phyloP scores from a whole-genome alignment of 2,888 invertebrate species.

The Stenotaenia linearis region DNA sequence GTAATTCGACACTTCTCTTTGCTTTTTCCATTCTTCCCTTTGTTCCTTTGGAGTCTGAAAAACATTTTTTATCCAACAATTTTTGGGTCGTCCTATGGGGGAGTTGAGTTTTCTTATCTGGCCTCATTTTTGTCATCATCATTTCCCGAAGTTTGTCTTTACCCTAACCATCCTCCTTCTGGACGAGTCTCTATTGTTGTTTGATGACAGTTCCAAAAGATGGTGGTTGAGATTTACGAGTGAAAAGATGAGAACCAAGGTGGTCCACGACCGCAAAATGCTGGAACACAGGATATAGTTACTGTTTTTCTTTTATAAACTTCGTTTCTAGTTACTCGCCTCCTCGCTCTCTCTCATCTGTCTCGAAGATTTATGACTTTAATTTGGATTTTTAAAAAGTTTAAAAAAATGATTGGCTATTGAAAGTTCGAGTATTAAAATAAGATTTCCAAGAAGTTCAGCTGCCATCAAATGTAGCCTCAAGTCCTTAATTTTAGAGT shows the following conservation, averaged over 20 bases:
- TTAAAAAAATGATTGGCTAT: background rate
- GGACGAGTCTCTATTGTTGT: constrained; percentile 11
- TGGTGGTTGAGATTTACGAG: constrained; percentile 5
- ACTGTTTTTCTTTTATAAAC: background rate
- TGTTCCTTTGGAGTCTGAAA: constrained; percentile 1
- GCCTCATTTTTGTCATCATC: constrained; percentile 19
- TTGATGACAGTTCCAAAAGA: background rate
- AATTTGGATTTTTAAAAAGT: no score
- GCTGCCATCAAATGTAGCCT: constrained; percentile 1
- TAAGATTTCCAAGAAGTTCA: background rate
- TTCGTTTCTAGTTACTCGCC: no score
- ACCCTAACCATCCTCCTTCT: constrained; percentile 6
- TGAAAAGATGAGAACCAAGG: constrained; percentile 3
- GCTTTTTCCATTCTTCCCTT: constrained; percentile 17
- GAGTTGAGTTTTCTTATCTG: constrained; percentile 26
- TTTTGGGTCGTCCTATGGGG: background rate
- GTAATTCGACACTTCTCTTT: constrained; percentile 14
- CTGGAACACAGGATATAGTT: background rate
- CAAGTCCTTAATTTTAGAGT: constrained; percentile 18
- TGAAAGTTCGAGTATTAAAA: background rate
- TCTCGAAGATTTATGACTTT: no score
- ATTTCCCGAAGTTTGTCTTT: constrained; percentile 11
- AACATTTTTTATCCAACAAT: background rate
- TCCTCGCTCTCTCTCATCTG: no score
- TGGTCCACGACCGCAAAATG: background rate